phyloP scores from a whole-genome alignment of 2,888 invertebrate genomes.

The Diaphora mendica region DNA sequence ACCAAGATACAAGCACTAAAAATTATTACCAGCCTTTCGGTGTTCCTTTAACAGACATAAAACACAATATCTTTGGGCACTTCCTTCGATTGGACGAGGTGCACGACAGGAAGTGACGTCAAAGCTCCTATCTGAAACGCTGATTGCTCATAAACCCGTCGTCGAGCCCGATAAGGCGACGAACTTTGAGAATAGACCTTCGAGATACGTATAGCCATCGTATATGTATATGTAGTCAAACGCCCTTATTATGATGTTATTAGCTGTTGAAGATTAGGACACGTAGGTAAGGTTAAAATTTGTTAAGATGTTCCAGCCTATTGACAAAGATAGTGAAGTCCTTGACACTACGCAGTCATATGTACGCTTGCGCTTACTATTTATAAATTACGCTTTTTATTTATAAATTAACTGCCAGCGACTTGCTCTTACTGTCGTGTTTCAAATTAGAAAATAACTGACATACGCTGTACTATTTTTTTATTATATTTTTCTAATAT shows the following conservation, averaged over 20 bases:
- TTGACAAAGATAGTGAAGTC: background rate
- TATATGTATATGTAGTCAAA: constrained; percentile 20
- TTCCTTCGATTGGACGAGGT: constrained; percentile 59
- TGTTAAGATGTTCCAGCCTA: background rate
- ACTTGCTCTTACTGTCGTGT: too few relatives aligned
- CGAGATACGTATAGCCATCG: constrained; percentile 37
- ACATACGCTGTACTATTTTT: too few relatives aligned
- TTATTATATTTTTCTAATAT: too few relatives aligned
- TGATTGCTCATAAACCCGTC: constrained; percentile 73
- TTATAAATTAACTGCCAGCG: too few relatives aligned
- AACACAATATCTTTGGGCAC: constrained; percentile 50
- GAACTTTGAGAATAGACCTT: constrained; percentile 52
- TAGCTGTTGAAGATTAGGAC: constrained; percentile 38
- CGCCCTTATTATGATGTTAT: constrained; percentile 40
- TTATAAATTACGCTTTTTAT: too few relatives aligned
- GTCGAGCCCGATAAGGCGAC: constrained; percentile 55
- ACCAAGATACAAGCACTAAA: constrained; percentile 6
- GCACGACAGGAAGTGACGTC: constrained; percentile 69
- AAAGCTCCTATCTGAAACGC: constrained; percentile 64
- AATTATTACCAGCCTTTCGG: constrained; percentile 14
- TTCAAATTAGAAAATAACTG: too few relatives aligned
- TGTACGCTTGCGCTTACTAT: background rate
- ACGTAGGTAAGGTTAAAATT: constrained; percentile 21
- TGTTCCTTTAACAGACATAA: constrained; percentile 41
- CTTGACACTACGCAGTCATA: background rate